Percentiles rank a stretch among this genome's conserved stretches.
These are phyloP conservation scores for Corythoichthys intestinalis DNA, from an alignment of 2,113 vertebrate species.

Conservation along the genomic window DNA sequence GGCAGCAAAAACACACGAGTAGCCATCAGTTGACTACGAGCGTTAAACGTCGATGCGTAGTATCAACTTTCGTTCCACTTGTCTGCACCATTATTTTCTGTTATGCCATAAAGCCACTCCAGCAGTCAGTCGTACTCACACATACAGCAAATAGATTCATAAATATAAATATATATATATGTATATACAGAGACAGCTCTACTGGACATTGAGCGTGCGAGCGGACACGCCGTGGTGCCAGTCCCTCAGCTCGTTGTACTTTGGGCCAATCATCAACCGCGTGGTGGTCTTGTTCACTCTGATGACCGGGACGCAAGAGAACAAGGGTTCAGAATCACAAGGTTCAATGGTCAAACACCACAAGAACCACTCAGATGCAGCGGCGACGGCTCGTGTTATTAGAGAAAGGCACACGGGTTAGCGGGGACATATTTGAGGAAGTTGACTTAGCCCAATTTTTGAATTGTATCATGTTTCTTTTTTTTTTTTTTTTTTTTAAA, in stretches of 20 bases:
- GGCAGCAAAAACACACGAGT: not conserved
- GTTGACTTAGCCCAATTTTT: not conserved
- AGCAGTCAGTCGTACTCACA: conserved; percentile 12
- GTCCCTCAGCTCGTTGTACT: conserved; percentile 94
- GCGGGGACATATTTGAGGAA: conserved; percentile 1
- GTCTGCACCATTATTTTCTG: conserved; percentile 18
- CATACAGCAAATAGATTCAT: not conserved
- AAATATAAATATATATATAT: conserved; percentile 1
- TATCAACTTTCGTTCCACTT: not conserved
- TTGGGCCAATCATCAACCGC: conserved; percentile 86
- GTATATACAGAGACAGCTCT: conserved; percentile 51
- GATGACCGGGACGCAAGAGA: conserved; percentile 51
- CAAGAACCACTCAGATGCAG: not conserved
- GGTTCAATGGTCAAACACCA: conserved; percentile 1
- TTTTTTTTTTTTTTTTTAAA: too few relatives aligned
- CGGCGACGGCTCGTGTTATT: not conserved
- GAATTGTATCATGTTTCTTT: too few relatives aligned
- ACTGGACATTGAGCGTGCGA: conserved; percentile 95
- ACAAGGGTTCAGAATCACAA: conserved; percentile 26
- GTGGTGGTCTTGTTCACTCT: conserved; percentile 84
- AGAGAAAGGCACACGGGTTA: not conserved
- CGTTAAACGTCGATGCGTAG: not conserved
- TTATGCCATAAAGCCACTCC: conserved; percentile 12
- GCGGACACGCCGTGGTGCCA: conserved; percentile 99
- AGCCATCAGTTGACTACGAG: not conserved